These are phyloP conservation scores for Rhombomys opimus DNA, from an alignment of 2,113 vertebrate species.

Conservation along the genomic window DNA sequence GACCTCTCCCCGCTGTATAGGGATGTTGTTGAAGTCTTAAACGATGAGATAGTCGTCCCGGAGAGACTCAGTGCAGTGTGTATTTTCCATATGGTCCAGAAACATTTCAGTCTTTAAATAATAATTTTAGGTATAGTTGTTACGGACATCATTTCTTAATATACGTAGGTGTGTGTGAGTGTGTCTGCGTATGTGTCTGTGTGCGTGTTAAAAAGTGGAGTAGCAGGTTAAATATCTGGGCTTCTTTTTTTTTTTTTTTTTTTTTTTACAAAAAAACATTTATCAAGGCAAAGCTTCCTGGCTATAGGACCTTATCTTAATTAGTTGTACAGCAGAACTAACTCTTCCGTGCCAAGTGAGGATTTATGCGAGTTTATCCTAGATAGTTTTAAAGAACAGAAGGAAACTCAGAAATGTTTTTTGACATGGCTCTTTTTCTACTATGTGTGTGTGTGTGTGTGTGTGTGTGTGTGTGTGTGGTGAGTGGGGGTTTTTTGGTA, in stretches of 20 bases:
- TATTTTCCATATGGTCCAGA: conserved; percentile 28
- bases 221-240: background rate
- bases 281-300: background rate
- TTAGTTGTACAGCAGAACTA: conserved; percentile 38
- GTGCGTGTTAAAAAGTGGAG: background rate
- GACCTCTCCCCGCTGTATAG: background rate
- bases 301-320: conserved; percentile 55
- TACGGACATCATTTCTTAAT: background rate
- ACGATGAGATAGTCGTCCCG: background rate
- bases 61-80: background rate
- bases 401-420: conserved; percentile 59
- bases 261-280: background rate
- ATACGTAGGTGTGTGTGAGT: background rate
- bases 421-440: conserved; percentile 59
- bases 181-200: background rate
- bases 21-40: background rate
- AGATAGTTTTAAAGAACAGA: conserved; percentile 57
- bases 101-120: conserved; percentile 48
- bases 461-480: background rate
- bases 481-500: background rate
- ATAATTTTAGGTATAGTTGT: background rate
- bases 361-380: conserved; percentile 48
- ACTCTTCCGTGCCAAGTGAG: conserved; percentile 49
- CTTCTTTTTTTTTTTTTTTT: background rate
- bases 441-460: background rate